Base-by-base conservation (phyloP, 2,888 invertebrate genomes). In the Acanthococcus lagerstroemiae region DNA sequence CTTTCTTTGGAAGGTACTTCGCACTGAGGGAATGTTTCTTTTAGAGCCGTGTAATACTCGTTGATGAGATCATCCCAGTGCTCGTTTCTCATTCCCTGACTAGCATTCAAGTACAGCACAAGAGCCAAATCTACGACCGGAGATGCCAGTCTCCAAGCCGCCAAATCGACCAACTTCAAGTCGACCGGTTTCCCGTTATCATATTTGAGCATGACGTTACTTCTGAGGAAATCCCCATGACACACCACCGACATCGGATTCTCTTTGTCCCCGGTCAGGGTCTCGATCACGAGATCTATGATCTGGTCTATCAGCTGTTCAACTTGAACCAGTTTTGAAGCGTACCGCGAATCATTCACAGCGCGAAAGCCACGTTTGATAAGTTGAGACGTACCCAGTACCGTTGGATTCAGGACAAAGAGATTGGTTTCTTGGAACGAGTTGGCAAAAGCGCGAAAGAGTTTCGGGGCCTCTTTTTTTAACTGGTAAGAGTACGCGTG, bases 221-320 rank as follows among this genome's bases (percentile, higher is more conserved):
- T 50, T 52, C 63, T 50, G 7, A 63, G 30, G 17, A 24, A 54
- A 22, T 63, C 63, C 12, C 63, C 63, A 25, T 63, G 63, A 17
- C 52, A 54, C 7, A 63, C 3, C 1, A 63, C 63, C 1, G 63
- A 52, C 12, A 24, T n/a, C 17, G 60, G 60, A 12, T 60, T 26
- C 7, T 1, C n/a, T 37, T n/a, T 27, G 15, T 63, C 44, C 2
- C 22, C 25, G n/a, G 37, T 63, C 6, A 50, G 22, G 17, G 21
- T 12, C 1, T 54, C 1, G 1, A 5, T 9, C 4, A 21, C n/a
- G 22, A 54, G 22, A 7, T 37, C 12, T 4, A 21, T 54, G 17
- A 25, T 21, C 1, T 63, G 52, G n/a, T 63, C 15, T 5, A 54
- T 1, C 24, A 30, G 4, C 6, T 24, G 7, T 1, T 24, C 19